Evolutionary conservation across 2,888 invertebrate genomes (phyloP), one percentile per base, ranked within the genome.

Genomic region (Acronicta alni): DNA sequence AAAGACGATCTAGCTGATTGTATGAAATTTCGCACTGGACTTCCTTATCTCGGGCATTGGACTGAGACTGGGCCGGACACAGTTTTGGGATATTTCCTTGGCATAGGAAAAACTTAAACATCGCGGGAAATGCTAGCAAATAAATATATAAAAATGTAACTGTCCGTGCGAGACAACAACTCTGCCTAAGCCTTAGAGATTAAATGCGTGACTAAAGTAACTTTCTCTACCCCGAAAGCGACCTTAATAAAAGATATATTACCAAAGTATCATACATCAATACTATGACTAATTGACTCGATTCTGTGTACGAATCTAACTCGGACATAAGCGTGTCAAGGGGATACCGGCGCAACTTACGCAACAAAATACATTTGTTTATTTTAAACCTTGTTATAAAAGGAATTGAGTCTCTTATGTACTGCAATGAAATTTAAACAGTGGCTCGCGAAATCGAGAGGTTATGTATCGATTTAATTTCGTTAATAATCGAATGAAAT

Each of bases 241-340:
- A 51, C 67, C 43, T 57, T 60, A 51, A 59, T 47, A n/a, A 51
- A 66, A 32, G 51, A 66, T 60, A 48, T 51, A 64, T 63, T 65
- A 52, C 66, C 35, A 46, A 60, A 71, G 63, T 64, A 67, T 65
- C 46, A 66, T 55, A 75, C 72, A 75, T 78, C 69, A 57, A 63
- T 63, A 61, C 57, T 82, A 83, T 76, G 65, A 72, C 78, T 83
- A 86, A 88, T 84, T 77, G 74, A 72, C 79, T 79, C 72, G 72
- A 77, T 81, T 83, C 82, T 82, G 77, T 79, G 77, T 80, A 80
- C 80, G 83, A 86, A 84, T 85, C 86, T 84, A 84, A 85, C 82
- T 75, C 81, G 77, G 49, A 64, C 80, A 67, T 71, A 86, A 85
- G 77, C 83, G 69, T 88, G 90, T 89, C 90, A 90, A 90, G 90